phyloP scores from a whole-genome alignment of 2,113 vertebrate species.

The Hippocampus barbouri region DNA sequence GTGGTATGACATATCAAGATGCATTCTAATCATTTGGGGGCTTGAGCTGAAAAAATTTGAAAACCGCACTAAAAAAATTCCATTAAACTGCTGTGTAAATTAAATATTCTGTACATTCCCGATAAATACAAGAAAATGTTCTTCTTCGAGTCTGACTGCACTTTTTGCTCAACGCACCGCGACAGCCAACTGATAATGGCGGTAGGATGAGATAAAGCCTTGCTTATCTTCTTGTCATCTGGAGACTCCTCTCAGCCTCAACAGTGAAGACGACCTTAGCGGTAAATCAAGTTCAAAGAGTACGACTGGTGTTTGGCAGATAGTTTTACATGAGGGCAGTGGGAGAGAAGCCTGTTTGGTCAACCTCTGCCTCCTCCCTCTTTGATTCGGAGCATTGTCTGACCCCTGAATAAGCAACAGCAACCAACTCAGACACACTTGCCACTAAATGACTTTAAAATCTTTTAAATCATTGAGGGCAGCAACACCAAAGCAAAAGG shows the following conservation, averaged over 20 bases:
- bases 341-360: slow-evolving; percentile 75
- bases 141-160: slow-evolving; percentile 5
- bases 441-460: slow-evolving; percentile 3
- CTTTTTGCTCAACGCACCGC: slow-evolving; percentile 27
- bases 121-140: neutral
- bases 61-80: neutral
- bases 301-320: slow-evolving; percentile 75
- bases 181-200: slow-evolving; percentile 25
- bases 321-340: slow-evolving; percentile 77
- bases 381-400: slow-evolving; percentile 59
- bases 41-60: neutral
- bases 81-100: neutral
- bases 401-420: slow-evolving; percentile 43
- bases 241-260: slow-evolving; percentile 70
- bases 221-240: slow-evolving; percentile 63
- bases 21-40: neutral
- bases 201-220: slow-evolving; percentile 45
- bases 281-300: slow-evolving; percentile 91
- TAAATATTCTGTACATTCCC: neutral
- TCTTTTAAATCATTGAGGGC: neutral
- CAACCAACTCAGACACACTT: slow-evolving; percentile 29
- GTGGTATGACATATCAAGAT: neutral
- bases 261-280: slow-evolving; percentile 69
- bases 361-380: slow-evolving; percentile 61
- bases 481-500: neutral